Evolutionary conservation across 23 tunicate species (phyloP), one percentile per base, ranked within the genome.

Genomic region (Trididemnum nubilum): DNA sequence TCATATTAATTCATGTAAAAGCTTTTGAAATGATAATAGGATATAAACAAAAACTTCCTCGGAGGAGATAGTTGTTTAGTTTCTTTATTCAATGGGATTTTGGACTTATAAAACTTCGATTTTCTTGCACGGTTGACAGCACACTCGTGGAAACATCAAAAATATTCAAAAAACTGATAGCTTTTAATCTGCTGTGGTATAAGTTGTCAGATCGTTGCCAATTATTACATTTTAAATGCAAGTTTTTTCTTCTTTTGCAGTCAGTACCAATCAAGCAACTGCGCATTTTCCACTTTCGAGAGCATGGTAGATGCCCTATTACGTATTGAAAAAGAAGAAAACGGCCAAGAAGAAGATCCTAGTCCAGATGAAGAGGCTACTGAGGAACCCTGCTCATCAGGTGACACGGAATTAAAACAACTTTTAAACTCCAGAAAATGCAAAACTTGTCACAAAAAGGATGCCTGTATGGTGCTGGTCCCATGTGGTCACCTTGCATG

Each of bases 401-500:
- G 2, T 31, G n/a, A 31, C 5, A 33, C 60, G 3, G 81, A 81
- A 37, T 60, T 87, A 32, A 27, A 58, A 65, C 63, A 76, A 23
- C 70, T 87, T 23, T 82, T 81, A 44, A 76, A 80, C 12, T 33
- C 79, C 25, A 39, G 82, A 44, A 59, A 4, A 27, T 89, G 94
- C 77, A 89, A 79, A 77, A 54, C 50, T 29, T 89, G 94, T 35
- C 79, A 79, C 75, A 51, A 33, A 29, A 51, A 69, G 2, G 70
- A 70, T 7, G 79, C 85, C 18, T 51, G 69, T 24, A 77, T 89
- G 33, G 94, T 89, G 15, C 34, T 89, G 29, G 28, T 89, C 5
- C 94, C 94, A 51, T 89, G 94, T 50, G 94, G 94, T 0, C 94
- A 89, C 61, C 36, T 89, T 27, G 79, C 88, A 1, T 35, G 72